Base-by-base conservation (phyloP, 2,888 invertebrate genomes). In the Rhorus exstirpatorius region DNA sequence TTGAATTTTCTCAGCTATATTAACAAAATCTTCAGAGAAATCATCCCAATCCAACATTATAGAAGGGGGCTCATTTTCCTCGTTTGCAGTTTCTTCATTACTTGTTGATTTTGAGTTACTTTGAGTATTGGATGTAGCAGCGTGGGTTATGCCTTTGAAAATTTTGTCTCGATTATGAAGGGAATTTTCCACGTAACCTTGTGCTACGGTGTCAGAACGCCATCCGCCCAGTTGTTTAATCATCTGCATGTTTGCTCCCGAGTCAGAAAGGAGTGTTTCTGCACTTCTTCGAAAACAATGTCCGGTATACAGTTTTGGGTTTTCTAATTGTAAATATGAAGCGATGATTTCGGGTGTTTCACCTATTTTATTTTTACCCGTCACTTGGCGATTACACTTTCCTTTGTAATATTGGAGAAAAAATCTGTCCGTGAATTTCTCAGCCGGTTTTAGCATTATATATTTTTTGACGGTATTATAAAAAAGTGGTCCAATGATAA, bases 401-500 rank as follows among this genome's bases (percentile, higher is more conserved):
- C 60, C 41, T 19, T 72, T 58, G 49, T 44, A 44, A 14, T 35
- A 72, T 60, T 72, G 58, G 1, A 72, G 12, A n/a, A 72, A 68
- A 58, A 72, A 72, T 55, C 38, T 49, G 35, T 65, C 72, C 58
- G 70, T 49, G 8, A 19, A 49, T 49, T 14, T 4, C 26, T 74
- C 49, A 10, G 35, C 4, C 6, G 63, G 61, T 35, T 51, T 63
- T 35, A 61, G 17, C 41, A 26, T 24, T n/a, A 49, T 74, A 6
- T 31, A 31, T 14, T 31, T 1, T 14, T 65, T 38, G 10, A 75
- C 55, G 53, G 53, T 63, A 21, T 65, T 3, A 51, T 21, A 65
- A 75, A 65, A 65, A 75, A 75, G 31, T 49, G 8, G n/a, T 55
- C 67, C 75, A 55, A 67, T 55, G 3, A 76, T 19, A 24, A 76